phyloP scores from a whole-genome alignment of 2,888 invertebrate species.

The Chydorus sphaericus region DNA sequence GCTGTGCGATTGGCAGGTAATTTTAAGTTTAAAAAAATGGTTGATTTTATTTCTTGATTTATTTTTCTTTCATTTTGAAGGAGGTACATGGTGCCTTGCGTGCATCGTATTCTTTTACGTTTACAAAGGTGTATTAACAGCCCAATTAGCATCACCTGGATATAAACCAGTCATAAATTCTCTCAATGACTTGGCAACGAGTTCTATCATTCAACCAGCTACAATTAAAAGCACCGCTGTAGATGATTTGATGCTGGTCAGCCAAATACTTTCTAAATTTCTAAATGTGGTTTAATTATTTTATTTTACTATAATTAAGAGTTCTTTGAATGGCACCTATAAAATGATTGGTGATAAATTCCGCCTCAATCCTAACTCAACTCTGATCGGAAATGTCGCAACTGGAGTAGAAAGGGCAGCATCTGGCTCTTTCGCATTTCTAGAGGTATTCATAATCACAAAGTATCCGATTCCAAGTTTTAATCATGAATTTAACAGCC shows the following conservation, averaged over 20 bases:
- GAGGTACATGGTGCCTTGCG: not conserved
- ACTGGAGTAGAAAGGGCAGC: not conserved
- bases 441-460: not conserved
- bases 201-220: not conserved
- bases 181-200: constrained; percentile 1
- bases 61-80: not conserved
- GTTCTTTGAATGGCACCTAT: not conserved
- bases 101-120: not conserved
- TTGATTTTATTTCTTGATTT: too few species aligned
- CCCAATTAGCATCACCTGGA: not conserved
- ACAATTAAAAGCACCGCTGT: constrained; percentile 6
- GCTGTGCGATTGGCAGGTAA: not conserved
- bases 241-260: constrained; percentile 2
- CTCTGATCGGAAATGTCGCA: not conserved
- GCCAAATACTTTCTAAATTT: not conserved
- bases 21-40: not conserved
- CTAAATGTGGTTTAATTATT: not conserved
- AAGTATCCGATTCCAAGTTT: not conserved
- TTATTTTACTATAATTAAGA: not conserved
- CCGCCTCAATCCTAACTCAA: not conserved
- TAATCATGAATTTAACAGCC: not conserved
- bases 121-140: not conserved
- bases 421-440: not conserved
- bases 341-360: constrained; percentile 1
- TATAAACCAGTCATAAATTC: not conserved